Base-by-base conservation (phyloP, 2,888 invertebrate species). In the Dolichomitus sp. region DNA sequence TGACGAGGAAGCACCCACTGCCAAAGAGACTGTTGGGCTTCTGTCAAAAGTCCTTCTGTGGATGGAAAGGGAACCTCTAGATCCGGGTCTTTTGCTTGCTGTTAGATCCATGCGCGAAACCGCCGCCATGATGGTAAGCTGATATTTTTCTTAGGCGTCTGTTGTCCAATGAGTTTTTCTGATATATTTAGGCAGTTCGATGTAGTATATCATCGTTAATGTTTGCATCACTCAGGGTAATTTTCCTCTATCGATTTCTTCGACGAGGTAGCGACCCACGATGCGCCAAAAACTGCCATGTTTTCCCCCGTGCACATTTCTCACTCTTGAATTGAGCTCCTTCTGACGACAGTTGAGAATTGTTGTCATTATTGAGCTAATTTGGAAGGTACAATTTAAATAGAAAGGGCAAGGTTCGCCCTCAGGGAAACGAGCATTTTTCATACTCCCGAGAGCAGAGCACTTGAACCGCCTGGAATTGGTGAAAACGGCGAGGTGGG, bases 31-130 rank as follows among this genome's bases (percentile, higher is more conserved):
- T 9, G 94, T 93, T 48, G 89, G 89, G 69, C 91, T 94, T 63
- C 90, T 94, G 45, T 91, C 93, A 45, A 93, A 93, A 80, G 94
- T 94, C 54, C 91, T 94, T 40, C 87, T 91, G 12, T 94, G 94
- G 94, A 94, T 94, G 94, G 94, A 94, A 85, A 93, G 93, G 74
- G 94, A 94, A 88, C 94, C 94, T 19, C 91, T 94, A 81, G 94
- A 94, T 87, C 94, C 94, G 30, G 92, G 92, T 82, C 88, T 93
- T 23, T 87, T 93, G 75, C 89, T 93, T 63, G 89, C 91, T 59
- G 90, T 91, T 84, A 92, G 93, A 82, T 92, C 93, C 83, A 92
- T 93, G 90, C 92, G 93, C 85, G 92, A 92, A 89, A 92, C 91
- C 40, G 93, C 92, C 75, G 88, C 88, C 72, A 89, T 91, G 80